Base-by-base conservation (phyloP, 2,797 vertebrate genomes). In the Podargus strigoides region DNA sequence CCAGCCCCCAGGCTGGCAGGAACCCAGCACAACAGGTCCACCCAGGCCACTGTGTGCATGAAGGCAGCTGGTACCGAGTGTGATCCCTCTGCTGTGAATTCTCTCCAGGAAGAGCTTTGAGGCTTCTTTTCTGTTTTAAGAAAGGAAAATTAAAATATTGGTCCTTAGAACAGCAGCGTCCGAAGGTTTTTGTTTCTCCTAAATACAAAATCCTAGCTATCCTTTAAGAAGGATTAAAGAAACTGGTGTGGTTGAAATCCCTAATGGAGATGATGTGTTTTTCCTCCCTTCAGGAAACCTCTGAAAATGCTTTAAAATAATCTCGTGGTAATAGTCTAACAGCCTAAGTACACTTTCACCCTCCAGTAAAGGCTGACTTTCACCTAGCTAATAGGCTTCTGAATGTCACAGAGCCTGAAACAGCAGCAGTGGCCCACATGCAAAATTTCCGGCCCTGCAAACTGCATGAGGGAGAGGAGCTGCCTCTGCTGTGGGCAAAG, bases 1-100 rank as follows among this genome's bases (percentile, higher is more conserved):
- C 26, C 49, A 30, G 37, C 32, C 50, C 36, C 39, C 6, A 14
- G 17, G 17, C n/a, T 2, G 0, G 52, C 41, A 53, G 12, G 41
- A 30, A 81, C 8, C 13, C 46, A 28, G 22, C 2, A 0, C 1
- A 0, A 19, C 8, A 0, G 44, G 53, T 19, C 60, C 0, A 0
- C 10, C 27, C 47, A 34, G 32, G 11, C 5, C 28, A 52, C 21
- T 17, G 66, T n/a, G 8, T 1, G n/a, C n/a, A n/a, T n/a, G 2
- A 32, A 27, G 19, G 39, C 30, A 28, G 6, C 19, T 17, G 34
- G 34, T 36, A 16, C 22, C 1, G 0, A 27, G 46, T 22, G 7
- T 23, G 18, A n/a, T 24, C 13, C 6, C 10, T 16, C 24, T 5
- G 10, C 42, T 68, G 49, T 46, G 34, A 59, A 30, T 59, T 53